These are phyloP conservation scores for Pelochelys cantorii DNA, from an alignment of 2,797 vertebrate genomes.

Conservation along the genomic window DNA sequence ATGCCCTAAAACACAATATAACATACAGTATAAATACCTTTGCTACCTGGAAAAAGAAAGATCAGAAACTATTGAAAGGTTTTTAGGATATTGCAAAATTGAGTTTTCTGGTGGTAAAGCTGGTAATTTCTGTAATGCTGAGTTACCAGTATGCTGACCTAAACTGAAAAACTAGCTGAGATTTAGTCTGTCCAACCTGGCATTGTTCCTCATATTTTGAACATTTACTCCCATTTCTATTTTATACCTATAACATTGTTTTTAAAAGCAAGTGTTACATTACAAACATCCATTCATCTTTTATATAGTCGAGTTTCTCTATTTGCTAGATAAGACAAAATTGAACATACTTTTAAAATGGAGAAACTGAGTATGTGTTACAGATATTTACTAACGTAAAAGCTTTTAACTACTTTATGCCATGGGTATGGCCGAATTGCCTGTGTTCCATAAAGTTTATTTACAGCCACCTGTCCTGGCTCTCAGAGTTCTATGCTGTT, in stretches of 20 bases:
- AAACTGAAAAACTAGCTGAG: not conserved
- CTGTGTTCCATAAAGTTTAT: too few relatives aligned
- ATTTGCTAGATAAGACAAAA: not conserved
- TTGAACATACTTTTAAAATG: not conserved
- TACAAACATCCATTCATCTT: too few relatives aligned
- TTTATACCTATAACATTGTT: not conserved
- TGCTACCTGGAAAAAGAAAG: not conserved
- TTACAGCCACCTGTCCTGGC: too few relatives aligned
- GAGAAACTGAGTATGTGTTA: too few relatives aligned
- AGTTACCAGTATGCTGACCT: not conserved
- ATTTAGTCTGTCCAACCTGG: not conserved
- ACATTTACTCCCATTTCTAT: not conserved
- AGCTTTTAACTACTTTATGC: not conserved
- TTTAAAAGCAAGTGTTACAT: not conserved
- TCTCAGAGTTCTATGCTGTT: too few relatives aligned
- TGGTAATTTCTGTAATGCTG: not conserved
- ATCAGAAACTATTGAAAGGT: not conserved
- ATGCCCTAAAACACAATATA: not conserved
- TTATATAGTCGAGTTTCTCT: not conserved
- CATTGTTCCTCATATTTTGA: not conserved
- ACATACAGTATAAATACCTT: not conserved
- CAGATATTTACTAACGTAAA: not conserved
- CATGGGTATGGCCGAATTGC: too few relatives aligned
- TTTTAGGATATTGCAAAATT: not conserved
- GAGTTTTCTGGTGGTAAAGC: not conserved